Percentiles rank a stretch among this genome's conserved stretches.
phyloP scores from a whole-genome alignment of 2,888 invertebrate genomes.

The Zygaena filipendulae region DNA sequence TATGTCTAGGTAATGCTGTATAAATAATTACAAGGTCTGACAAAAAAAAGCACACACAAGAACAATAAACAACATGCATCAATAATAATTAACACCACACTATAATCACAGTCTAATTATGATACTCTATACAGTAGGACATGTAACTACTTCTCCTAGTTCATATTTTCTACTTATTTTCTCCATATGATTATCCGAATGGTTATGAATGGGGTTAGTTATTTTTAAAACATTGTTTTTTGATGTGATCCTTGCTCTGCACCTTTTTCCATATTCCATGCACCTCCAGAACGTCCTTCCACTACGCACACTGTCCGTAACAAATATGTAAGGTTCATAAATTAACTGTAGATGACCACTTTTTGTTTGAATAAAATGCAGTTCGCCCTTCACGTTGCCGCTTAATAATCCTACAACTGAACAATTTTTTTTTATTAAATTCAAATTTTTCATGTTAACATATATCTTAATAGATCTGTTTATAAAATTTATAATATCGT shows the following conservation, averaged over 20 bases:
- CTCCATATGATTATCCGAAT: conserved; percentile 45
- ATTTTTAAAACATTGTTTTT: conserved; percentile 53
- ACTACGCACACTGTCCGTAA: conserved; percentile 60
- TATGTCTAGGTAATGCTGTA: too few species aligned
- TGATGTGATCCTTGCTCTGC: conserved; percentile 59
- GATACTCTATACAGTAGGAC: conserved; percentile 36
- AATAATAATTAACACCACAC: too few species aligned
- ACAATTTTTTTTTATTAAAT: too few species aligned
- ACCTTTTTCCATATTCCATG: conserved; percentile 59
- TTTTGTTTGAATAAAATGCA: conserved; percentile 62
- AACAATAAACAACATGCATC: too few species aligned
- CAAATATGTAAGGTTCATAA: conserved; percentile 59
- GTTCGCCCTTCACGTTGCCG: conserved; percentile 42
- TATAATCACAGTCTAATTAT: not conserved
- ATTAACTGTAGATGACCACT: conserved; percentile 59
- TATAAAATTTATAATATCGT: too few species aligned
- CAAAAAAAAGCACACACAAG: too few species aligned
- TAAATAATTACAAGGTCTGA: too few species aligned
- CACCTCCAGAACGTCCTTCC: conserved; percentile 63
- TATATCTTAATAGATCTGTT: too few species aligned
- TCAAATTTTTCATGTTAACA: conserved; percentile 1
- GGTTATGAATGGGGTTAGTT: conserved; percentile 59
- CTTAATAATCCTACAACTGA: conserved; percentile 44
- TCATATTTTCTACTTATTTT: conserved; percentile 56
- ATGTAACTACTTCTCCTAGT: conserved; percentile 54